Evolutionary conservation across 2,797 vertebrate genomes (phyloP), one percentile per base, ranked within the genome.

Genomic region (Pseudochromis fuscus): DNA sequence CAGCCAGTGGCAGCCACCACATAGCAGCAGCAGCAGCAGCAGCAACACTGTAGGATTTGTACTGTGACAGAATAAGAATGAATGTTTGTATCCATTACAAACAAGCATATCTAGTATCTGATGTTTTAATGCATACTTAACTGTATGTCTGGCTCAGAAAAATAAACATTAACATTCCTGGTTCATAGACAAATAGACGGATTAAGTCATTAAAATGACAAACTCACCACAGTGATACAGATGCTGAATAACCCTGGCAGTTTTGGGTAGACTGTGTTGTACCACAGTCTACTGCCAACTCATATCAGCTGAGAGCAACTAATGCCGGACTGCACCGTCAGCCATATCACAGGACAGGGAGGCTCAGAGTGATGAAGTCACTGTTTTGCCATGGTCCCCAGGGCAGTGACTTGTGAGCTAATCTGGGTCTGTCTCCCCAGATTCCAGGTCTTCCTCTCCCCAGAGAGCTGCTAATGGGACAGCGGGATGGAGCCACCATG

Each of bases 331-430:
- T 85, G 87, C 88, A 82, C 37, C 40, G 77, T 92, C 90, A 90
- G 89, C 88, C 38, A n/a, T 69, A 89, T 87, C 72, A 75, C 85
- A 79, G 87, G 86, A 82, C 76, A 77, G 58, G 82, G 66, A 73
- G 89, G 89, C 89, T 86, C 86, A 65, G 65, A 80, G 72, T 93
- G 92, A 93, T 93, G 92, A 94, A 93, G 93, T 94, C 93, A 94
- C 90, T 73, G 82, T 72, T 86, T 87, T 80, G 77, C 76, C 72
- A 48, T 6, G 11, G 86, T 90, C 92, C 89, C 89, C 78, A 37
- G 86, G 90, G 93, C 61, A 38, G 77, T 92, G 93, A 94, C 94
- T 91, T 93, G 93, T 91, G 91, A 94, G 87, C 87, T 94, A 91
- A 95, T 94, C 89, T 92, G 86, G 82, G 72, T 81, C 87, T 85